A percentile compares a stretch with the other conserved stretches of the same genome.
Conservation (phyloP, 2,113 vertebrate genomes). For the Anguilla rostrata region DNA sequence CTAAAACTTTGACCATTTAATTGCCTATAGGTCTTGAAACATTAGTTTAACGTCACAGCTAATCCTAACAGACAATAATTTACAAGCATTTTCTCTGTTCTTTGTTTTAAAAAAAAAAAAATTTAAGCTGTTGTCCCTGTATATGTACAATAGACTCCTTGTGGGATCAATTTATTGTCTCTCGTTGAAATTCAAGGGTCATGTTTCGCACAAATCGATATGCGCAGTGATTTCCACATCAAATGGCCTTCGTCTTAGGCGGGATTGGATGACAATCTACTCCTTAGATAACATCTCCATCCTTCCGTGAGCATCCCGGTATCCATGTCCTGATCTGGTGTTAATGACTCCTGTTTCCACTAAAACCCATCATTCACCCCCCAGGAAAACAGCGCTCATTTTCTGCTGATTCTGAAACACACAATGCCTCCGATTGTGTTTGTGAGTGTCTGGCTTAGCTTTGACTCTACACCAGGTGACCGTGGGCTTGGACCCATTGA, state of each 20-base stretch:
- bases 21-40: too few relatives aligned
- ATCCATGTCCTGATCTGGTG: neutral
- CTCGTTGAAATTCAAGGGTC: slow-evolving; percentile 43
- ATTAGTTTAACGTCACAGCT: neutral
- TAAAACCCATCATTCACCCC: slow-evolving; percentile 1
- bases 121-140: neutral
- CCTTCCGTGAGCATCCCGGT: neutral
- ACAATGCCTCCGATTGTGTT: neutral
- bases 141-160: slow-evolving; percentile 13
- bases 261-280: neutral
- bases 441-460: neutral
- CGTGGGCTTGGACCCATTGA: too few relatives aligned
- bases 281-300: neutral
- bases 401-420: neutral
- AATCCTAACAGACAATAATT: slow-evolving; percentile 35
- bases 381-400: neutral
- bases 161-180: slow-evolving; percentile 39
- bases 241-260: neutral
- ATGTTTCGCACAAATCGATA: slow-evolving; percentile 40
- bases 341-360: slow-evolving; percentile 1
- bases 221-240: slow-evolving; percentile 39
- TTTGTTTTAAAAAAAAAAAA: slow-evolving; percentile 11
- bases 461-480: neutral
- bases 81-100: neutral
- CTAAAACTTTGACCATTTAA: too few relatives aligned